phyloP scores from a whole-genome alignment of 2,113 vertebrate genomes.

The Heterotilapia buettikoferi region DNA sequence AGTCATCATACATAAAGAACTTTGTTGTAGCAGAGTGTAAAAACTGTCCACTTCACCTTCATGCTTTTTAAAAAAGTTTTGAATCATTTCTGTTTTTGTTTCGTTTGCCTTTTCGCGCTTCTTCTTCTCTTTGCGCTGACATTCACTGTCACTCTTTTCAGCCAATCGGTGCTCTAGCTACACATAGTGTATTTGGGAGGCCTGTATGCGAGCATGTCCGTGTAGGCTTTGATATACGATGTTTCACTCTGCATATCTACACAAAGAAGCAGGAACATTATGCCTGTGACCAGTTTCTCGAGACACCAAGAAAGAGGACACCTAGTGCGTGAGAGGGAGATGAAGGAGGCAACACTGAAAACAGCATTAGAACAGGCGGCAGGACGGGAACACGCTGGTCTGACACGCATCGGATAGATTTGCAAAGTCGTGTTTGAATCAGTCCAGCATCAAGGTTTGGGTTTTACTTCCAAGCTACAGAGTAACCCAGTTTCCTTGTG shows the following conservation, averaged over 20 bases:
- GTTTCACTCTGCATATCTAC: not conserved
- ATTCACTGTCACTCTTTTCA: not conserved
- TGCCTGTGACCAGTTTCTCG: not conserved
- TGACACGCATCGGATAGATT: not conserved
- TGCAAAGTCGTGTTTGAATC: not conserved
- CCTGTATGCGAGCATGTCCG: not conserved
- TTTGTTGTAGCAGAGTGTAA: not conserved
- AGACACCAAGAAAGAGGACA: too few species aligned
- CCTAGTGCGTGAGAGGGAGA: not conserved
- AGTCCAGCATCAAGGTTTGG: too few species aligned
- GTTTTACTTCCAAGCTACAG: not conserved
- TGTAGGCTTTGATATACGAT: not conserved
- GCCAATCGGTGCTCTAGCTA: not conserved
- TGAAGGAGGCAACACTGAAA: not conserved
- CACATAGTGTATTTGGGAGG: not conserved
- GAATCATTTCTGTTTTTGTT: not conserved
- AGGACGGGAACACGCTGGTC: not conserved
- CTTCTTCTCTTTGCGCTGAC: not conserved
- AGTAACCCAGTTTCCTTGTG: not conserved
- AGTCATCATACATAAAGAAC: accelerated
- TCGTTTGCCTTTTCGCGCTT: not conserved
- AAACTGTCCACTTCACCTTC: accelerated
- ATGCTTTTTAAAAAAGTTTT: not conserved
- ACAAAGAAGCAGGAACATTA: not conserved
- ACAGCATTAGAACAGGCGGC: not conserved